Base-by-base conservation (phyloP, 92 coral and sea anemone genomes). In the Diadumene lineata region DNA sequence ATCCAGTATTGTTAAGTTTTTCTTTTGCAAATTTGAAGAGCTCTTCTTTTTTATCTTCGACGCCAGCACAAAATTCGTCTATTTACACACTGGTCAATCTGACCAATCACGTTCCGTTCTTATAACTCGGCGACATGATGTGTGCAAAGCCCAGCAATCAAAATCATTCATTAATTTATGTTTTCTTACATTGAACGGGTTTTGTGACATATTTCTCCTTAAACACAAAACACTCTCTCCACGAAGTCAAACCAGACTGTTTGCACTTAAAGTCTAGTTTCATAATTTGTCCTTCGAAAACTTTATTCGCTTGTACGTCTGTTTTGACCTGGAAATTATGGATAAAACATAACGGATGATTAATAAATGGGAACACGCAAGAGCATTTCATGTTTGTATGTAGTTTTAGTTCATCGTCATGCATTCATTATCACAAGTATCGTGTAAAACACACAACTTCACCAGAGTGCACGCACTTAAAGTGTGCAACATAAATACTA, bases 161-260 rank as follows among this genome's bases (percentile, higher is more conserved):
- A 17, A 44, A 44, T 44, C 51, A 44, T 44, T 44, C 51, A 44
- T 9, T 44, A 17, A 17, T 44, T 44, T 44, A 44, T 44, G 17
- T 44, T 9, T 27, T n/a, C 74, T 50, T 50, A 69, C 74, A 69
- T 9, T 31, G 15, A 26, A 69, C 57, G 1, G 74, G 46, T 69
- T 11, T 25, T n/a, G 4, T 15, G 32, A 44, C 29, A 53, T 69
- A 69, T 15, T 31, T 19, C 31, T 69, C 74, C 28, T 69, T 69
- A 31, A 69, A 69, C 33, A 69, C 48, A n/a, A 69, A 44, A 31
- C 74, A 69, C 74, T 50, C 34, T 15, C 26, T 25, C 74, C 61
- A 69, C 30, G 74, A 34, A 11, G 31, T 7, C 7, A 30, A 11
- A 1, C 46, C 25, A 69, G 32, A 24, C 34, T 17, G 22, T 48